phyloP scores from a whole-genome alignment of 1,140 invertebrate genomes.

The Vanessa atalanta region DNA sequence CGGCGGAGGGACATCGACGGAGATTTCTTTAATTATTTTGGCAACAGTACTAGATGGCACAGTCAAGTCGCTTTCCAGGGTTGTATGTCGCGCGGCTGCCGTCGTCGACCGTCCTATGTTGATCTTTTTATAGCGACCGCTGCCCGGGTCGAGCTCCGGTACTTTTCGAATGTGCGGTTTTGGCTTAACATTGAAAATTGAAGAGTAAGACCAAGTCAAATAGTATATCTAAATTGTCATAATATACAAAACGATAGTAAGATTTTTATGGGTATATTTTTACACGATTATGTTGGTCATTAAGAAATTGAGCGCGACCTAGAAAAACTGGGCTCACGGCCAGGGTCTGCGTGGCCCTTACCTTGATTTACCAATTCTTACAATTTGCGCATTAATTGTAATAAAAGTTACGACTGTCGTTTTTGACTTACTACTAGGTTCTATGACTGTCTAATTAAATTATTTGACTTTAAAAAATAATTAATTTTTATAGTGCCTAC shows the following conservation, averaged over 20 bases:
- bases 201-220: neutral
- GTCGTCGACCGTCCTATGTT: conserved; percentile 75
- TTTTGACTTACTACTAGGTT: too few relatives aligned
- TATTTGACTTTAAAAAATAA: too few relatives aligned
- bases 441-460: too few relatives aligned
- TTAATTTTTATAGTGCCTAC: too few relatives aligned
- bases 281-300: neutral
- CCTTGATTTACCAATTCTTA: conserved; percentile 27
- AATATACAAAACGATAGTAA: neutral
- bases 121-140: conserved; percentile 80
- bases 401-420: neutral
- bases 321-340: conserved; percentile 40
- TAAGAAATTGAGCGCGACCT: conserved; percentile 26
- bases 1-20: conserved; percentile 78
- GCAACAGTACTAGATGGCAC: conserved; percentile 83
- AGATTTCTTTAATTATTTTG: conserved; percentile 89
- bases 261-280: neutral
- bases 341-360: conserved; percentile 40
- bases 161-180: conserved; percentile 46
- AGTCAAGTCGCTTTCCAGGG: conserved; percentile 80
- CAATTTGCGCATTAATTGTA: conserved; percentile 3
- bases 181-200: conserved; percentile 32
- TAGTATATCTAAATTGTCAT: neutral
- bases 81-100: conserved; percentile 78
- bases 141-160: conserved; percentile 74